Evolutionary conservation across 1,140 invertebrate species (phyloP), one percentile per base, ranked within the genome.

Genomic region (Heliconius hewitsoni): DNA sequence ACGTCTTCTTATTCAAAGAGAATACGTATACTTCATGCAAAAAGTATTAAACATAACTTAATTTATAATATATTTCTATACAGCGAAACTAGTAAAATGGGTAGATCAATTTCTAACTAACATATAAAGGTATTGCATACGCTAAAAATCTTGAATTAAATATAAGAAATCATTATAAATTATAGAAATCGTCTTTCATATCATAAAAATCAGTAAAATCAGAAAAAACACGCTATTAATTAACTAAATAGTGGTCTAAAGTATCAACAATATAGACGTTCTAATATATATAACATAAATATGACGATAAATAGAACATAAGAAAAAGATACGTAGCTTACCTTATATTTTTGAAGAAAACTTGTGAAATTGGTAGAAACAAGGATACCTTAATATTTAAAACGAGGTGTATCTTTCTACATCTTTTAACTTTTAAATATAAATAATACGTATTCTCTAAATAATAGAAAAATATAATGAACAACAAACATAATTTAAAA

Each of bases 401-500:
- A 52, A 23, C 23, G 23, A 23, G 23, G 23, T 23, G 23, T 5
- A 19, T 46, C 11, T 46, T 46, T 13, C 13, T 52, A 52, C 4
- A 52, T 46, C 3, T 46, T 46, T 46, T 46, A 13, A 11, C 11
- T 4, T 46, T 13, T 34, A 66, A 39, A 46, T 23, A 76, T 42
- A 11, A 66, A 34, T 23, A 27, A 37, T 30, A 27, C 23, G 3
- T 19, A 52, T 19, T 76, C 42, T 37, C 9, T 4, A 66, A 13
- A 42, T 42, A 27, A 66, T 66, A 66, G 23, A 30, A 11, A 66
- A 66, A 23, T 23, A 66, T 66, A 23, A 66, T 46, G 34, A 70
- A 46, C 50, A 27, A 76, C 13, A 27, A 76, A 76, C 46, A 71
- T 79, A 66, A 76, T 30, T 57, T 76, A 52, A 75, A 52, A 80